A percentile compares a stretch with the other conserved stretches of the same genome.
phyloP scores from a whole-genome alignment of 2,797 vertebrate genomes.

The Anabas testudineus region DNA sequence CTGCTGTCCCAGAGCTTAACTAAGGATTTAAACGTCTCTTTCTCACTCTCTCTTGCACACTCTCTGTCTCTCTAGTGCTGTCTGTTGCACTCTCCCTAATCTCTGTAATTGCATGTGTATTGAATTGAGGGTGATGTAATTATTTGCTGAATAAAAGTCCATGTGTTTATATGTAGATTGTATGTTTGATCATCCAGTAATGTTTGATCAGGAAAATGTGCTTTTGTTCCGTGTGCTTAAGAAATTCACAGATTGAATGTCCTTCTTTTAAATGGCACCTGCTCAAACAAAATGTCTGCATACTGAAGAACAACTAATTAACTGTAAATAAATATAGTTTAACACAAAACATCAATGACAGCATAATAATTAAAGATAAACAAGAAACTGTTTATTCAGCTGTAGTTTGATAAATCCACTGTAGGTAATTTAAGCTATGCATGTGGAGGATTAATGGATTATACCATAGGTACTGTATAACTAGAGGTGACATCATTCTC shows the following conservation, averaged over 20 bases:
- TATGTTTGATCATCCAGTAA: slow-evolving; percentile 25
- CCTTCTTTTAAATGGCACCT: slow-evolving; percentile 22
- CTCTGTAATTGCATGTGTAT: slow-evolving; percentile 67
- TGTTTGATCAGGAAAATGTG: slow-evolving; percentile 19
- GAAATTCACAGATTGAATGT: slow-evolving; percentile 22
- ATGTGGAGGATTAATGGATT: slow-evolving; percentile 8
- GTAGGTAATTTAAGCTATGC: not conserved
- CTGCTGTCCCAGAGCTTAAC: slow-evolving; percentile 84
- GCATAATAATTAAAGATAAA: not conserved
- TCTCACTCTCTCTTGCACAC: slow-evolving; percentile 63
- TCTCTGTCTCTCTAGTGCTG: slow-evolving; percentile 32
- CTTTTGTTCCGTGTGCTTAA: slow-evolving; percentile 11
- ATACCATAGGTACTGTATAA: not conserved
- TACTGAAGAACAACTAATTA: not conserved
- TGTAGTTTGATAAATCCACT: not conserved
- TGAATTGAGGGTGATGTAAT: slow-evolving; percentile 58
- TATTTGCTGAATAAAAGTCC: slow-evolving; percentile 55
- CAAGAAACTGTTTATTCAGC: not conserved
- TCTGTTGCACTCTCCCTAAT: slow-evolving; percentile 64
- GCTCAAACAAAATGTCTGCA: not conserved
- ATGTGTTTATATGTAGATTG: slow-evolving; percentile 28
- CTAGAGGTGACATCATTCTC: not conserved
- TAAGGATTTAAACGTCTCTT: slow-evolving; percentile 79
- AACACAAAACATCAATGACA: not conserved
- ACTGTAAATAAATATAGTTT: not conserved